Percentiles rank a stretch among this genome's conserved stretches.
These are phyloP conservation scores for Nomada ferruginata DNA, from an alignment of 2,888 invertebrate species.

Conservation along the genomic window DNA sequence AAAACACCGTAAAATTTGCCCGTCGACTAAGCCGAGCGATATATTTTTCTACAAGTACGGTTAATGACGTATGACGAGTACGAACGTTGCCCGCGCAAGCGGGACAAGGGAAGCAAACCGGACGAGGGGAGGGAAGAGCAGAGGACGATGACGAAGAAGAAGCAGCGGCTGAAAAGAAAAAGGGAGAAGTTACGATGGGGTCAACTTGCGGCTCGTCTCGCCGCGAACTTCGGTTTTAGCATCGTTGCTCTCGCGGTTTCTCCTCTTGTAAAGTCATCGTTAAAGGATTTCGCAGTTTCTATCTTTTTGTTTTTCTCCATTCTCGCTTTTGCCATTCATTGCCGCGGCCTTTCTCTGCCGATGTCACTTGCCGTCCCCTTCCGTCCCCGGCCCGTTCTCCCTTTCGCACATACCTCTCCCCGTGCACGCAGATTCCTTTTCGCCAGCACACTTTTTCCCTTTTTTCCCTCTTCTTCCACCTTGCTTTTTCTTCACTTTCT, in stretches of 20 bases:
- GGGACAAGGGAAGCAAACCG: constrained; percentile 7
- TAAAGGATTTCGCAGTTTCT: constrained; percentile 54
- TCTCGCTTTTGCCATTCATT: constrained; percentile 30
- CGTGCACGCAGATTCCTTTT: constrained; percentile 43
- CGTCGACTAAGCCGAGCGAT: constrained; percentile 5
- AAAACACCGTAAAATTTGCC: not conserved
- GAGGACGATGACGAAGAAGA: constrained; percentile 30
- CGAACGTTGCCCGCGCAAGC: constrained; percentile 2
- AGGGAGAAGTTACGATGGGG: constrained; percentile 47
- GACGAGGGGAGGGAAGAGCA: not conserved
- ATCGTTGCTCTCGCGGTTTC: constrained; percentile 63
- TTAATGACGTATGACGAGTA: constrained; percentile 41
- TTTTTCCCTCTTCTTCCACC: not conserved
- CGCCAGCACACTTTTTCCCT: constrained; percentile 18
- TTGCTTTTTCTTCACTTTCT: constrained; percentile 45
- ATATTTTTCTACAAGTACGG: constrained; percentile 11
- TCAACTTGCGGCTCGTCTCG: constrained; percentile 57
- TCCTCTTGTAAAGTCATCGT: constrained; percentile 61
- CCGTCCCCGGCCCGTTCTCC: not conserved
- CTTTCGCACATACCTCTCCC: constrained; percentile 23
- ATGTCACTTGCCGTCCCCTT: constrained; percentile 33
- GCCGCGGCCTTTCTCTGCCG: constrained; percentile 34
- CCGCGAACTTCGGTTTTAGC: constrained; percentile 64
- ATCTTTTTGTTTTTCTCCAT: not conserved
- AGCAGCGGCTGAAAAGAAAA: constrained; percentile 1